phyloP scores from a whole-genome alignment of 2,113 vertebrate genomes.

The Eleginops maclovinus region DNA sequence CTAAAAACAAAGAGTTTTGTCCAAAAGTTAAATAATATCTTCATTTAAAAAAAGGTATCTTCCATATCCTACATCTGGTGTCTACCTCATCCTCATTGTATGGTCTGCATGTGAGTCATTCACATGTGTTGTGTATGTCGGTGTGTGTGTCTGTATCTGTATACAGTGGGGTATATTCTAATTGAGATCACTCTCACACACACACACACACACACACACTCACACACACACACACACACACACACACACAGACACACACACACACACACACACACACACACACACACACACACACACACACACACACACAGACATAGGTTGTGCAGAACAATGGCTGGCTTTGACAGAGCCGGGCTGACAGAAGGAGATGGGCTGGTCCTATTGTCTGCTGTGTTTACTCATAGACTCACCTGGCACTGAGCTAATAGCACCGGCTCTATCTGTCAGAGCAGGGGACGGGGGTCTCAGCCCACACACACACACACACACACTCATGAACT shows the following conservation, averaged over 20 bases:
- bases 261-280: constrained; percentile 6
- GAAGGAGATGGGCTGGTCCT: constrained; percentile 77
- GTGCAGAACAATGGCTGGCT: constrained; percentile 74
- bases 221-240: constrained; percentile 15
- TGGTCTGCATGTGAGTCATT: constrained; percentile 3
- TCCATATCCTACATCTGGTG: background rate
- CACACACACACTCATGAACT: constrained; percentile 52
- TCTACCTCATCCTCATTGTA: background rate
- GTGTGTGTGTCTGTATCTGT: constrained; percentile 19
- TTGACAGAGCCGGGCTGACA: constrained; percentile 71
- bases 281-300: constrained; percentile 3
- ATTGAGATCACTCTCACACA: constrained; percentile 21
- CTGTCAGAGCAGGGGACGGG: constrained; percentile 73
- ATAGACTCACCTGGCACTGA: constrained; percentile 82
- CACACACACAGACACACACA: too few relatives aligned
- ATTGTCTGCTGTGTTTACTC: constrained; percentile 83
- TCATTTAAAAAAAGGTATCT: background rate
- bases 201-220: constrained; percentile 11
- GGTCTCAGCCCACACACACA: constrained; percentile 62
- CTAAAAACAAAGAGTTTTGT: background rate
- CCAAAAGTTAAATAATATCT: background rate
- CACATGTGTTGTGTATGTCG: constrained; percentile 6
- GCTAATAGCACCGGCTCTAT: constrained; percentile 79
- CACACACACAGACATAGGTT: constrained; percentile 15
- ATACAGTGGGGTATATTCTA: constrained; percentile 47